Base-by-base conservation (phyloP, 2,888 invertebrate species). In the Rotaria magnacalcarata region DNA sequence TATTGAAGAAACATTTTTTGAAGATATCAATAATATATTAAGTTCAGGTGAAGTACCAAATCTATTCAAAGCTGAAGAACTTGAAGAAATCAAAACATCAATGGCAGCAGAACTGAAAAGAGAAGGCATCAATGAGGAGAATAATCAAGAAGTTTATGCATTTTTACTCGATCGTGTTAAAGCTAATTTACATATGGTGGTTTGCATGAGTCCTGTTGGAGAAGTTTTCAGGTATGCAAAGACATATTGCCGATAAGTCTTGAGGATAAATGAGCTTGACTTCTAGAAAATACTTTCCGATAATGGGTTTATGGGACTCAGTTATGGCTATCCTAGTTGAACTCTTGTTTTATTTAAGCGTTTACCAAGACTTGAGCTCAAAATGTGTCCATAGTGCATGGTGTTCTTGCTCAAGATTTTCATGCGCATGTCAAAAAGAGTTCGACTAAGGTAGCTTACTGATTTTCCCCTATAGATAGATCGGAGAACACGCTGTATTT, bases 131-230 rank as follows among this genome's bases (percentile, higher is more conserved):
- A 91, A 91, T 16, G 85, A 85, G 56, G 91, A 91, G 85, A 90
- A 89, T 21, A 85, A 74, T 84, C 85, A 87, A 60, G 85, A 85
- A 67, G 84, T 86, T 43, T 85, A 85, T 67, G 52, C 93, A 88
- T 95, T 94, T 91, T 92, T 96, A 85, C 94, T 96, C 89, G 94
- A 94, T 87, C 93, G 95, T 87, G 94, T 95, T 24, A 92, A 95
- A 85, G 91, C 93, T 27, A 94, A 95, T 90, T 90, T 96, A 90
- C 95, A 95, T 89, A 93, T 96, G 56, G 93, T 95, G 84, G 91
- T 96, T 50, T 95, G 95, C 89, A 94, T 96, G 94, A 96, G 95
- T 89, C 96, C 96, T 0, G 95, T 96, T 87, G 96, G 96, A 0
- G 95, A 95, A 87, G 93, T 93, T 27, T 95, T 96, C 91, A 90